These are phyloP conservation scores for Microdon myrmicae DNA, from an alignment of 2,888 invertebrate species.

Conservation along the genomic window DNA sequence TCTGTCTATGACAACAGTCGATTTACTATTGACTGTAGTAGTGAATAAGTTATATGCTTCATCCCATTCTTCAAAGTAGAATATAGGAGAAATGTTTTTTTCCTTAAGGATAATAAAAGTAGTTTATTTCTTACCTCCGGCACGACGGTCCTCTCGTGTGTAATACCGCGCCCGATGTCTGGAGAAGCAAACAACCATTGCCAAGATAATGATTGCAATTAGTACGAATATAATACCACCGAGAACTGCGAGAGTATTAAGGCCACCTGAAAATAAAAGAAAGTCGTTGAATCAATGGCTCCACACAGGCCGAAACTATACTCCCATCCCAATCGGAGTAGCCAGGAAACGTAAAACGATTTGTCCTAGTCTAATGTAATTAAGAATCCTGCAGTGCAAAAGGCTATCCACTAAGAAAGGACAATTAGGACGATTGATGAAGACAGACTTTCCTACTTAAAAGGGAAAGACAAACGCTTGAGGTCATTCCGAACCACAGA, in stretches of 20 bases:
- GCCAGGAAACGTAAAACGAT: conserved; percentile 45
- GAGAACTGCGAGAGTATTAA: conserved; percentile 66
- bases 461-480: conserved; percentile 20
- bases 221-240: conserved; percentile 66
- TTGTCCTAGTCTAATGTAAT: conserved; percentile 47
- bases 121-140: conserved; percentile 52
- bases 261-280: conserved; percentile 68
- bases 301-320: conserved; percentile 8
- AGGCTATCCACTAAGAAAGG: conserved; percentile 22
- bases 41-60: no score
- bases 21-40: no score
- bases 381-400: conserved; percentile 30
- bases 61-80: no score
- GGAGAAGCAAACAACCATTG: conserved; percentile 71
- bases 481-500: no score
- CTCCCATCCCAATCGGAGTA: conserved; percentile 29
- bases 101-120: conserved; percentile 18
- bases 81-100: no score
- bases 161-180: conserved; percentile 80
- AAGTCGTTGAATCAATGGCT: neutral
- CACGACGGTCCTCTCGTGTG: conserved; percentile 76
- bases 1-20: no score
- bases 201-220: conserved; percentile 64
- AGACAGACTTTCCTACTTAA: conserved; percentile 5
- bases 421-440: conserved; percentile 48